These are phyloP conservation scores for Xiphorhynchus elegans DNA, from an alignment of 2,113 vertebrate genomes.

Conservation along the genomic window DNA sequence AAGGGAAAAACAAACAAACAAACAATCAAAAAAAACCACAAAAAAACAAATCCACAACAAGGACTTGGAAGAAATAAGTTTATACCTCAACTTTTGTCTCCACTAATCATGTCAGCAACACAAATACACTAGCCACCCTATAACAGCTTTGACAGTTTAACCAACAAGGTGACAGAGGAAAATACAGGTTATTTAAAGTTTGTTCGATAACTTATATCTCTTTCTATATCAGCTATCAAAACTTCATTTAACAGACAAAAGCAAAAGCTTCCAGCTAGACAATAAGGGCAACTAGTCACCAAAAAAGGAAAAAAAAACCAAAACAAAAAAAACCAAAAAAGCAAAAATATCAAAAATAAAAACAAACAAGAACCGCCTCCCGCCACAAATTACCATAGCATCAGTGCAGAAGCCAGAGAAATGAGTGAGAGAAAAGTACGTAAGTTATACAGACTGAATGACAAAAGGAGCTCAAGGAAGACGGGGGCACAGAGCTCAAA, in stretches of 20 bases:
- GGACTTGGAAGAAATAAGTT: not conserved
- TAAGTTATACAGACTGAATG: not conserved
- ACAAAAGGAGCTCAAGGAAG: not conserved
- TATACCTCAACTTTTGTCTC: not conserved
- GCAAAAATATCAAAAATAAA: no score
- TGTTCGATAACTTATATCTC: not conserved
- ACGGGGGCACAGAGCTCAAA: not conserved
- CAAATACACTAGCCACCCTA: not conserved
- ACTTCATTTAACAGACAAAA: not conserved
- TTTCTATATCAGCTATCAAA: not conserved
- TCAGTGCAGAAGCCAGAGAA: not conserved
- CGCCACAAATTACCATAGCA: not conserved
- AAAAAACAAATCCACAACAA: not conserved
- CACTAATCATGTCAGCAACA: not conserved
- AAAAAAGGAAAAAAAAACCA: not conserved
- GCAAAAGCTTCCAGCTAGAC: not conserved
- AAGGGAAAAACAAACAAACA: not conserved
- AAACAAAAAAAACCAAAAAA: no score
- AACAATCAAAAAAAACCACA: no score
- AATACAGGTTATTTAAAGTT: not conserved
- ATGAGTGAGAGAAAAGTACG: accelerated
- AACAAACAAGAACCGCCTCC: not conserved
- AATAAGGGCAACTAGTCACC: not conserved
- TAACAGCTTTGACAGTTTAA: not conserved
- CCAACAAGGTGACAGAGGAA: not conserved